phyloP scores from a whole-genome alignment of 1,140 invertebrate species.

The Paralvinella palmiformis region DNA sequence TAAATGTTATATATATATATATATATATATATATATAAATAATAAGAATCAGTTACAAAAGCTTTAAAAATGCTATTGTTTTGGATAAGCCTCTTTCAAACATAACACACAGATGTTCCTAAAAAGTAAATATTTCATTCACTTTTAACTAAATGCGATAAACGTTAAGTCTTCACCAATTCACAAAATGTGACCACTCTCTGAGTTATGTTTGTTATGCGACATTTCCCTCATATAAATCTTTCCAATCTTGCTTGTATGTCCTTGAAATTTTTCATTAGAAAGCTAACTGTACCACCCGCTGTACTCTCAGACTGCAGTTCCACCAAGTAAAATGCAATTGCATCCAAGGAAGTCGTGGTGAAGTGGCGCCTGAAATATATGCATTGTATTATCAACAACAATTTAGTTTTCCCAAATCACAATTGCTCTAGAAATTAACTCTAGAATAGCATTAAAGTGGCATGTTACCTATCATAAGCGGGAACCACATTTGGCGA shows the following conservation, averaged over 20 bases:
- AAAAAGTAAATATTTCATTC: too few species aligned
- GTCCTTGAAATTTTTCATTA: constrained; percentile 34
- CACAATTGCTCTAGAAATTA: neutral
- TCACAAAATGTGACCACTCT: too few species aligned
- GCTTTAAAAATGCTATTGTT: too few species aligned
- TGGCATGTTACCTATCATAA: constrained; percentile 38
- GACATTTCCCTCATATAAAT: too few species aligned
- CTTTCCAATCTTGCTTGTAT: constrained; percentile 42
- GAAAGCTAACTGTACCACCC: constrained; percentile 27
- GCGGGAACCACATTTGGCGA: constrained; percentile 29
- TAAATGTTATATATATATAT: too few species aligned
- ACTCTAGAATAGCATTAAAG: constrained; percentile 12
- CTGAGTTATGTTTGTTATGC: too few species aligned
- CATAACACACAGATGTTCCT: too few species aligned
- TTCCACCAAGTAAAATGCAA: constrained; percentile 49
- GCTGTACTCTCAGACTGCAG: constrained; percentile 41
- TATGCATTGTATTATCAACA: neutral
- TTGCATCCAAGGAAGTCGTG: constrained; percentile 41
- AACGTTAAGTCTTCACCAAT: too few species aligned
- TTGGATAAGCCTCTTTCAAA: too few species aligned
- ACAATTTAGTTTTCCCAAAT: neutral
- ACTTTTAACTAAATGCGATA: too few species aligned
- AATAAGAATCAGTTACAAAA: too few species aligned
- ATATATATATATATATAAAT: too few species aligned
- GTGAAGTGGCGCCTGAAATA: constrained; percentile 38